Conservation (phyloP, 2,888 invertebrate genomes). For the Lasioglossum oenotherae region DNA sequence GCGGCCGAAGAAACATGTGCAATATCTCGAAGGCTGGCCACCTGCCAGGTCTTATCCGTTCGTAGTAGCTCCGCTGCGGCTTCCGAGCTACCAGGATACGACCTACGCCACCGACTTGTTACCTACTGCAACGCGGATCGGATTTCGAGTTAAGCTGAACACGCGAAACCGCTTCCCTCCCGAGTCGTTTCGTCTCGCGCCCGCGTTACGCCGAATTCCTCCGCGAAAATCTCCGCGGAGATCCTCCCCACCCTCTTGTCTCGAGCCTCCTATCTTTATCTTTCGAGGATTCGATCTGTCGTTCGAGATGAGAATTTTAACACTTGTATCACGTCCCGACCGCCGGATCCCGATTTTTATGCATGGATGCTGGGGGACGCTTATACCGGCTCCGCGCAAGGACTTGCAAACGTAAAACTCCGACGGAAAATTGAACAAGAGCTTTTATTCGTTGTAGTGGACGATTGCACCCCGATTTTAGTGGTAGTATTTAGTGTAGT, state of each 20-base stretch:
- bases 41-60: conserved; percentile 72
- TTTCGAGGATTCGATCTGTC: conserved; percentile 13
- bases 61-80: conserved; percentile 30
- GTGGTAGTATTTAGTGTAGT: too few relatives aligned
- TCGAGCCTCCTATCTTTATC: neutral
- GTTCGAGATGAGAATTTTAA: conserved; percentile 9
- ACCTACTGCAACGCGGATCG: conserved; percentile 57
- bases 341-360: neutral
- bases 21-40: conserved; percentile 75
- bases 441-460: neutral
- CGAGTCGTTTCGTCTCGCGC: conserved; percentile 20
- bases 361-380: neutral
- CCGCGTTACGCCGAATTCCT: conserved; percentile 4
- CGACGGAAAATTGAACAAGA: neutral
- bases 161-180: conserved; percentile 44
- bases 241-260: neutral
- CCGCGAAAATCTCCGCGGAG: neutral
- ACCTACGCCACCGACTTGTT: conserved; percentile 59
- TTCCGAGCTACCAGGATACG: conserved; percentile 47
- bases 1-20: conserved; percentile 75
- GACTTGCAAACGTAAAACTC: neutral
- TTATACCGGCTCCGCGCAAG: neutral
- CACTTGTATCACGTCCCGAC: neutral
- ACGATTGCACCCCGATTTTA: too few relatives aligned
- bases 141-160: conserved; percentile 53